Conservation (phyloP, 2,888 invertebrate genomes). For the Sclerodermus sp. region DNA sequence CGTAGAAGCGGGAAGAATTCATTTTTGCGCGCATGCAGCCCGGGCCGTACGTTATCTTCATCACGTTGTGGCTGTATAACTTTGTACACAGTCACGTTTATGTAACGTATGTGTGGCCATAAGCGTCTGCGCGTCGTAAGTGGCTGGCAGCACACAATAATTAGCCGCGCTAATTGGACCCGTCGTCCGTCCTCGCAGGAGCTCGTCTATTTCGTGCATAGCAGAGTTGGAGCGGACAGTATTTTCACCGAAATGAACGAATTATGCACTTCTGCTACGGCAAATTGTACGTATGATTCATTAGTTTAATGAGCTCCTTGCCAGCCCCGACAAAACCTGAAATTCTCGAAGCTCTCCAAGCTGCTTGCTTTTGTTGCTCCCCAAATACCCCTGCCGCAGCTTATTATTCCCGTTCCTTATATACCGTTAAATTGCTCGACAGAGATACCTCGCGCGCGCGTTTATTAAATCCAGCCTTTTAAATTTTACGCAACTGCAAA, state of each 20-base stretch:
- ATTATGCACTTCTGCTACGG: background rate
- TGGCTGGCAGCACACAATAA: constrained; percentile 38
- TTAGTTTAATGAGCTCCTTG: background rate
- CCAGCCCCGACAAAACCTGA: too few relatives aligned
- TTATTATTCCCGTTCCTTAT: too few relatives aligned
- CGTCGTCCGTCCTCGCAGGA: constrained; percentile 10
- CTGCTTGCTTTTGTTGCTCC: too few relatives aligned
- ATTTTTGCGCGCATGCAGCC: background rate
- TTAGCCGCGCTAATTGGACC: constrained; percentile 38
- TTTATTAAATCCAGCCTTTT: too few relatives aligned
- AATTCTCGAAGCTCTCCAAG: too few relatives aligned
- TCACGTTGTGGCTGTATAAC: background rate
- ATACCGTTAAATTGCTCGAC: too few relatives aligned
- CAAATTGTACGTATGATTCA: background rate
- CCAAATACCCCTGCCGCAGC: too few relatives aligned
- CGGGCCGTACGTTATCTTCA: background rate
- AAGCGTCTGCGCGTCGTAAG: constrained; percentile 31
- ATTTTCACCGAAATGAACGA: background rate
- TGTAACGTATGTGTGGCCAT: constrained; percentile 16
- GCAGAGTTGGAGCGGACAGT: background rate
- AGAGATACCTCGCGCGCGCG: too few relatives aligned
- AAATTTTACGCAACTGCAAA: too few relatives aligned
- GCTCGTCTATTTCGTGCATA: background rate
- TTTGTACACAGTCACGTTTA: background rate
- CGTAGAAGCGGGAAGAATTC: too few relatives aligned